These are phyloP conservation scores for Cygnus olor DNA, from an alignment of 2,797 vertebrate genomes.

Conservation along the genomic window DNA sequence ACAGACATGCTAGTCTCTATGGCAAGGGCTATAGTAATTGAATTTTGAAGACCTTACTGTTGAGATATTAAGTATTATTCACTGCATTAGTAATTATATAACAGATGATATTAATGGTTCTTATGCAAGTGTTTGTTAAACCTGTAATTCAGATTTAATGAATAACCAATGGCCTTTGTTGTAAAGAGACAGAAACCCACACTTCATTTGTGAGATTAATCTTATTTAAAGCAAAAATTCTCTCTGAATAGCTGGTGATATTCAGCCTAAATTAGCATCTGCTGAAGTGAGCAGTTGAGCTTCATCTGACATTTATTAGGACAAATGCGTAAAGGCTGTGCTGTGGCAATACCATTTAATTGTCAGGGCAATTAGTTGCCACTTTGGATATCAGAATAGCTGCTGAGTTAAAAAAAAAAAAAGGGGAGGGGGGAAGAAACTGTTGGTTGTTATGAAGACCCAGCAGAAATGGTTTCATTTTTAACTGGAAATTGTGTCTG, in stretches of 20 bases:
- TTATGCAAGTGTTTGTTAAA: constrained; percentile 74
- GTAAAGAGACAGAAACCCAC: constrained; percentile 58
- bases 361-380: constrained; percentile 61
- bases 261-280: constrained; percentile 67
- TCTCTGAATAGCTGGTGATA: constrained; percentile 61
- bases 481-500: constrained; percentile 40
- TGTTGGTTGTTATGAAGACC: constrained; percentile 8
- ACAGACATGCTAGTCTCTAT: constrained; percentile 40
- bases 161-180: constrained; percentile 69
- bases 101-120: constrained; percentile 66
- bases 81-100: constrained; percentile 58
- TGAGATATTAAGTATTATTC: constrained; percentile 64
- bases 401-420: constrained; percentile 38
- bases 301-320: constrained; percentile 74
- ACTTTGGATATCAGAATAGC: constrained; percentile 63
- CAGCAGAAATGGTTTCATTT: constrained; percentile 28
- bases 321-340: constrained; percentile 68
- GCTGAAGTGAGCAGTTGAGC: constrained; percentile 52
- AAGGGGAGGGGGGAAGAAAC: constrained; percentile 12
- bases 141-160: constrained; percentile 75
- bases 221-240: constrained; percentile 73
- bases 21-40: constrained; percentile 57
- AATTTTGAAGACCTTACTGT: constrained; percentile 71
- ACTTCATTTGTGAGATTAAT: constrained; percentile 69
- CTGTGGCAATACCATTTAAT: constrained; percentile 52